Percentiles rank a stretch among this genome's conserved stretches.
Evolutionary conservation across 2,888 invertebrate species (phyloP).

Genomic region (Drosophila pegasa): DNA sequence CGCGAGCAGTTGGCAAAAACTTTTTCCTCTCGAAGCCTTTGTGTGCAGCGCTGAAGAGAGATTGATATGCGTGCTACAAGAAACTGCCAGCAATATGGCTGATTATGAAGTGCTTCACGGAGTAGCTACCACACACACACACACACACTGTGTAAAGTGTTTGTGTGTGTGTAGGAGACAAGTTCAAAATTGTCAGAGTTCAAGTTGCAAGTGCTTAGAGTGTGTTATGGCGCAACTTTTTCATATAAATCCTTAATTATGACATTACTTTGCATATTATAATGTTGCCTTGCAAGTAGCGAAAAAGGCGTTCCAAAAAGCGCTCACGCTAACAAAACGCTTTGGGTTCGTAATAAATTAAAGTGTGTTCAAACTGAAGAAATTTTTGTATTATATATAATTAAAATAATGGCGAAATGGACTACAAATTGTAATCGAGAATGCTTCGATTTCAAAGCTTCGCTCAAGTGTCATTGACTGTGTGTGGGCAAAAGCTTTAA

Average conservation of each 20-base stretch:
- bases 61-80: slow-evolving; percentile 59
- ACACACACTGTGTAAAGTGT: slow-evolving; percentile 1
- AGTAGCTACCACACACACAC: not conserved
- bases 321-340: not conserved
- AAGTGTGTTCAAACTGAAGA: no score
- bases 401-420: not conserved
- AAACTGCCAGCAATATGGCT: slow-evolving; percentile 60
- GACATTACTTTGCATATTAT: slow-evolving; percentile 83
- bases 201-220: slow-evolving; percentile 62
- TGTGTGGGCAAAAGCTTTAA: slow-evolving; percentile 24
- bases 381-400: no score
- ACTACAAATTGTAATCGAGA: not conserved
- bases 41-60: slow-evolving; percentile 48
- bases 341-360: not conserved
- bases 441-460: not conserved
- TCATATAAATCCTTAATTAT: slow-evolving; percentile 82
- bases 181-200: slow-evolving; percentile 71
- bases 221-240: slow-evolving; percentile 70
- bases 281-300: slow-evolving; percentile 30
- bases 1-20: slow-evolving; percentile 64
- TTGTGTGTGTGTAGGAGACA: slow-evolving; percentile 28
- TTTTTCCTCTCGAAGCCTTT: slow-evolving; percentile 52
- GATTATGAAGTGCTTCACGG: slow-evolving; percentile 64
- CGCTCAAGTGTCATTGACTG: slow-evolving; percentile 49
- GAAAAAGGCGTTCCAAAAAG: slow-evolving; percentile 15